Conservation (phyloP, 2,797 vertebrate genomes). For the Sebastes cheni region DNA sequence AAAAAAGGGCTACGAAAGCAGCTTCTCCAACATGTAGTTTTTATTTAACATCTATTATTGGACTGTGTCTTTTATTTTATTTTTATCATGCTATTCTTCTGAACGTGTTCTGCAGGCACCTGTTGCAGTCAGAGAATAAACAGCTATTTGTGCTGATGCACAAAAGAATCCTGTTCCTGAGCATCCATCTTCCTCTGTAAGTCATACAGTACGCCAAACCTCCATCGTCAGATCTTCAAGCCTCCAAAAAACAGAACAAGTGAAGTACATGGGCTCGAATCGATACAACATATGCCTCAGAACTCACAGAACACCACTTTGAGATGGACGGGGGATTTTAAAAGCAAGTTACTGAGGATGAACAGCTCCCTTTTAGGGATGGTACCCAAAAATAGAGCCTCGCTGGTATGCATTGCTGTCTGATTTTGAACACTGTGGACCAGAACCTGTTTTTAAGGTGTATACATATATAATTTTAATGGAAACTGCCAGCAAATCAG, state of each 20-base stretch:
- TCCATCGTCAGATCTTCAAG: neutral
- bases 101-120: neutral
- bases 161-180: neutral
- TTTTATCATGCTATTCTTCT: neutral
- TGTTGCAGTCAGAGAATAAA: neutral
- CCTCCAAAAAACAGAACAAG: neutral
- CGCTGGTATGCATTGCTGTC: neutral
- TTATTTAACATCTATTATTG: neutral
- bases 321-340: slow-evolving; percentile 5
- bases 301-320: slow-evolving; percentile 17
- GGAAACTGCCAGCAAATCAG: too few relatives aligned
- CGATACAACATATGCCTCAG: slow-evolving; percentile 16
- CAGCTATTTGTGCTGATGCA: neutral
- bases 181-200: neutral
- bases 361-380: neutral
- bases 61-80: neutral
- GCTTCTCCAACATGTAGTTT: neutral
- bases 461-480: neutral
- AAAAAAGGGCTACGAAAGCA: neutral
- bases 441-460: neutral
- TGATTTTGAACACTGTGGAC: neutral
- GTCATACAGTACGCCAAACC: neutral
- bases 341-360: slow-evolving; percentile 14
- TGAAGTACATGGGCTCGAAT: slow-evolving; percentile 13
- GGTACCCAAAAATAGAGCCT: slow-evolving; percentile 1